A percentile compares a stretch with the other conserved stretches of the same genome.
Conservation (phyloP, 2,888 invertebrate genomes). For the Pollenia griseotomentosa region DNA sequence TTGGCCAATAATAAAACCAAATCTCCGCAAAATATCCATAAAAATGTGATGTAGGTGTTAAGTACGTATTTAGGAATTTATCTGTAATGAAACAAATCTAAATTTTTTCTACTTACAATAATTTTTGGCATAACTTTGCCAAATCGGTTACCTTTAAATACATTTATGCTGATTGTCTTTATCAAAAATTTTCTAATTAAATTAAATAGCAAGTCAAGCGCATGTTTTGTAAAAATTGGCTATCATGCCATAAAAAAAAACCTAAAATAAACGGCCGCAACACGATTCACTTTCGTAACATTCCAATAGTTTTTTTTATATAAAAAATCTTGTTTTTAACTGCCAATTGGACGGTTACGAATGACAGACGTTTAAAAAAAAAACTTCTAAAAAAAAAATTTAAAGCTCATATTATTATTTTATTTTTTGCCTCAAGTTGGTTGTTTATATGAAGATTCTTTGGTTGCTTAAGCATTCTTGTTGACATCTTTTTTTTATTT, state of each 20-base stretch:
- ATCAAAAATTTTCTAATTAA: slow-evolving; percentile 54
- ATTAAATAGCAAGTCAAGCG: slow-evolving; percentile 47
- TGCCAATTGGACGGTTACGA: slow-evolving; percentile 20
- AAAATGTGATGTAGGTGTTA: slow-evolving; percentile 71
- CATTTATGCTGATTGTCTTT: not conserved
- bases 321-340: slow-evolving; percentile 39
- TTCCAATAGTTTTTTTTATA: slow-evolving; percentile 50
- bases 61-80: slow-evolving; percentile 59
- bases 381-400: not conserved
- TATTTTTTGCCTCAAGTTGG: not conserved
- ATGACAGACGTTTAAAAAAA: slow-evolving; percentile 20
- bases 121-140: slow-evolving; percentile 28
- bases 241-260: slow-evolving; percentile 3
- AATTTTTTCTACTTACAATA: not conserved
- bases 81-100: not conserved
- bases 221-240: slow-evolving; percentile 13
- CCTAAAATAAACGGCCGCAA: not conserved
- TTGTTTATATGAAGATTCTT: slow-evolving; percentile 30
- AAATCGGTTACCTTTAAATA: not conserved
- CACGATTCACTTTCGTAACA: slow-evolving; percentile 64
- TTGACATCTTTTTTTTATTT: slow-evolving; percentile 26
- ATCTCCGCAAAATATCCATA: not conserved
- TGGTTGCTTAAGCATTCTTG: slow-evolving; percentile 33
- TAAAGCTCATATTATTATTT: slow-evolving; percentile 15
- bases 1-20: slow-evolving; percentile 38